Conservation (phyloP, 2,797 vertebrate genomes). For the Muscicapa striata region DNA sequence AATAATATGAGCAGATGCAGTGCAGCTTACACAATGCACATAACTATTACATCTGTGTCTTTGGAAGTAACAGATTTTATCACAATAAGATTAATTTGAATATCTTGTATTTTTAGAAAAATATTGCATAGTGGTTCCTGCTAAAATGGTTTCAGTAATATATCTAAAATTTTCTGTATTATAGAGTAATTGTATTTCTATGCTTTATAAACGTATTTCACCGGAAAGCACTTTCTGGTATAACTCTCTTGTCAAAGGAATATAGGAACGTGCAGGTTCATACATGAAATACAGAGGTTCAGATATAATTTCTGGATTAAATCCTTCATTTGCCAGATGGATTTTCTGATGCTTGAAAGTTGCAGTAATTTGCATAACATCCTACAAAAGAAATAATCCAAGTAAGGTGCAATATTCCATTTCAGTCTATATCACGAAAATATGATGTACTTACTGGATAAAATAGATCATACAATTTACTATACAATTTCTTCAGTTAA, state of each 20-base stretch:
- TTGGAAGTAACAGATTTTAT: neutral
- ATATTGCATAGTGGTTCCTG: neutral
- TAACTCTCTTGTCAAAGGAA: constrained; percentile 77
- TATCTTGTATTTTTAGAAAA: neutral
- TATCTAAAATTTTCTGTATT: neutral
- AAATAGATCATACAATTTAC: neutral
- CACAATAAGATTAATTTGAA: neutral
- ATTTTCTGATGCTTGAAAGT: constrained; percentile 21
- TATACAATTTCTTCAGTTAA: neutral
- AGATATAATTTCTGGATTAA: constrained; percentile 68
- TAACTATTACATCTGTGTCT: neutral
- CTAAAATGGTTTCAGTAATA: neutral
- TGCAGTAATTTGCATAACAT: constrained; percentile 8
- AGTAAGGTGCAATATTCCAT: neutral
- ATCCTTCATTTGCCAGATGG: constrained; percentile 64
- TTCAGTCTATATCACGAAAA: neutral
- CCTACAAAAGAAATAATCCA: constrained; percentile 46
- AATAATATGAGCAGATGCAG: neutral
- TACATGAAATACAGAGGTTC: constrained; percentile 79
- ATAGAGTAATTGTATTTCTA: neutral
- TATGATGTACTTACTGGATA: neutral
- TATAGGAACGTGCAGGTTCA: constrained; percentile 70
- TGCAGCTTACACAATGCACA: neutral
- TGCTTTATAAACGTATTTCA: neutral
- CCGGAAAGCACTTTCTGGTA: constrained; percentile 2